These are phyloP conservation scores for Ceraclea dissimilis DNA, from an alignment of 2,888 invertebrate species.

Conservation along the genomic window DNA sequence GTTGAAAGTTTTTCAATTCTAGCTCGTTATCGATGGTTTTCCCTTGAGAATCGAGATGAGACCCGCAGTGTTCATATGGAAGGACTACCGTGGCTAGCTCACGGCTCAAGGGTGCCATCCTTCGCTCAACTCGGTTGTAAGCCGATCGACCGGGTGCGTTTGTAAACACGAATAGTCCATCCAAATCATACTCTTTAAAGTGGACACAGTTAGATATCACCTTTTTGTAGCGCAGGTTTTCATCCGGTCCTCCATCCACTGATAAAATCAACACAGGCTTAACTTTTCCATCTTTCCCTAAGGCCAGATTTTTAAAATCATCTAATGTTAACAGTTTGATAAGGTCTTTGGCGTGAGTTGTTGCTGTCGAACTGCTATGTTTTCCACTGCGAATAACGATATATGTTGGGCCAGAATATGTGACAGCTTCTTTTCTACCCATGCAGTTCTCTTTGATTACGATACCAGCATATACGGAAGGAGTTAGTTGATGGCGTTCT, in stretches of 20 bases:
- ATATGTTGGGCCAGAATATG: background rate
- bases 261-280: background rate
- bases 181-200: background rate
- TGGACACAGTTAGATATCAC: background rate
- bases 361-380: background rate
- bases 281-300: background rate
- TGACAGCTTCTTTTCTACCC: background rate
- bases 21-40: conserved; percentile 30
- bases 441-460: background rate
- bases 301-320: background rate
- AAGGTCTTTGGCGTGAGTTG: background rate
- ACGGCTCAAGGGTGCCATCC: conserved; percentile 32
- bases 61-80: conserved; percentile 30
- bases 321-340: background rate
- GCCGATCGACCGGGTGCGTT: conserved; percentile 33
- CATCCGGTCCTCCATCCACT: background rate
- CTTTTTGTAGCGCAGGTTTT: conserved; percentile 1
- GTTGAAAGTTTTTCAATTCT: conserved; percentile 31
- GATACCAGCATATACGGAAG: background rate
- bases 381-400: background rate
- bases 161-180: conserved; percentile 29
- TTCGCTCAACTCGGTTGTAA: conserved; percentile 31
- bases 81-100: conserved; percentile 31
- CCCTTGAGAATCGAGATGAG: conserved; percentile 29
- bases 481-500: background rate